Percentiles rank a stretch among this genome's conserved stretches.
phyloP scores from a whole-genome alignment of 2,888 invertebrate species.

The Clepsis dumicolana region DNA sequence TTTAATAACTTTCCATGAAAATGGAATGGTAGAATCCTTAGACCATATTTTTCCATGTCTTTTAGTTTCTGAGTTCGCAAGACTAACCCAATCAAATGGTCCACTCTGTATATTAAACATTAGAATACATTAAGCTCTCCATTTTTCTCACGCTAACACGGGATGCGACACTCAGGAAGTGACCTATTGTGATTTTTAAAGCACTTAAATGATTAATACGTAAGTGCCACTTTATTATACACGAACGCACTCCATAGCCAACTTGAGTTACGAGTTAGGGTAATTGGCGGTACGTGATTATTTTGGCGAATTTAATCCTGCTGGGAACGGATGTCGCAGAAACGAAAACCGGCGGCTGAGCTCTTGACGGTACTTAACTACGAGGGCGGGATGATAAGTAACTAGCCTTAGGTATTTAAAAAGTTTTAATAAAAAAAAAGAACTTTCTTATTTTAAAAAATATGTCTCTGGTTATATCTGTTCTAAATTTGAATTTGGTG shows the following conservation, averaged over 20 bases:
- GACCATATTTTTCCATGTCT: no score
- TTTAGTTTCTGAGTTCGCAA: no score
- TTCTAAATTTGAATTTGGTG: no score
- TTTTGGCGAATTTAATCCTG: conserved; percentile 61
- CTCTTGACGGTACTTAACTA: no score
- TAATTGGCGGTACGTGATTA: conserved; percentile 70
- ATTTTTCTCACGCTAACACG: conserved; percentile 68
- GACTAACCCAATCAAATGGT: no score
- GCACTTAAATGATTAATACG: conserved; percentile 47
- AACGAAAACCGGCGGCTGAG: conserved; percentile 38
- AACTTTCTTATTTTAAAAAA: no score
- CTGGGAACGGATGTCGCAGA: conserved; percentile 72
- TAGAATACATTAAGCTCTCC: conserved; percentile 10
- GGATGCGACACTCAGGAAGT: conserved; percentile 68
- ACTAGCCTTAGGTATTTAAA: neutral
- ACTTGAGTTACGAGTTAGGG: conserved; percentile 60
- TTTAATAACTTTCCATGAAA: no score
- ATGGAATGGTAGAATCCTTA: no score
- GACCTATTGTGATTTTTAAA: conserved; percentile 52
- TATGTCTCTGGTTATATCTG: no score
- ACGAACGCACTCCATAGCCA: conserved; percentile 46
- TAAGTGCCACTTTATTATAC: conserved; percentile 45
- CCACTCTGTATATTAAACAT: neutral
- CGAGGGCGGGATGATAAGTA: neutral
- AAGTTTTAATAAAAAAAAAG: no score